Percentiles rank a stretch among this genome's conserved stretches.
Evolutionary conservation across 2,797 vertebrate species (phyloP).

Genomic region (Gobio occitaniae): DNA sequence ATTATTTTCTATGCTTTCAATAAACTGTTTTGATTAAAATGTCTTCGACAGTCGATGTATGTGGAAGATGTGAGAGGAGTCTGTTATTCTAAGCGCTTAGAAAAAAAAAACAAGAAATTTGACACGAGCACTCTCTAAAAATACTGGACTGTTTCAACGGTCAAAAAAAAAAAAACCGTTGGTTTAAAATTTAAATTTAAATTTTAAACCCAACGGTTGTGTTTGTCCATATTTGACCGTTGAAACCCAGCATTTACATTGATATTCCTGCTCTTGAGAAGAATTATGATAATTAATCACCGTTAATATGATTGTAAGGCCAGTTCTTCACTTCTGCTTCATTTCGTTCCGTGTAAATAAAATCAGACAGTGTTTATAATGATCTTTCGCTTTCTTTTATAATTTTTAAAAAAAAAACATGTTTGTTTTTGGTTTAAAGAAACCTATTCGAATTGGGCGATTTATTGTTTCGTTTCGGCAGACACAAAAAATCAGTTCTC

Average conservation of each 20-base stretch:
- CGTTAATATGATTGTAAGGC: not conserved
- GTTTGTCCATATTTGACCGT: not conserved
- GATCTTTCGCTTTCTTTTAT: no score
- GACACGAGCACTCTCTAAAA: not conserved
- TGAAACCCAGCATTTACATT: not conserved
- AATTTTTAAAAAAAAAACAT: not conserved
- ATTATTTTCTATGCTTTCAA: conserved; percentile 50
- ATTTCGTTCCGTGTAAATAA: not conserved
- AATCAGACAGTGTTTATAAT: not conserved
- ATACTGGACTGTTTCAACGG: not conserved
- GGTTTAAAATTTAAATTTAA: not conserved
- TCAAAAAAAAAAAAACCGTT: not conserved
- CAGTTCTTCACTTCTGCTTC: not conserved
- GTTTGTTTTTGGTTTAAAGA: not conserved
- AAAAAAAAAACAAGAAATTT: not conserved
- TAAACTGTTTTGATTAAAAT: conserved; percentile 25
- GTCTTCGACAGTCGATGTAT: not conserved
- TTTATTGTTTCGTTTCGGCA: no score
- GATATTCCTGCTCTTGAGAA: not conserved
- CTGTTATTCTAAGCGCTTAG: not conserved
- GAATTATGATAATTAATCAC: not conserved
- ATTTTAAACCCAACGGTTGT: not conserved
- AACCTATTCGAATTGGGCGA: not conserved
- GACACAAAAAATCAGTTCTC: not conserved
- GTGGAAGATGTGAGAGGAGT: not conserved